These are phyloP conservation scores for Acridotheres tristis DNA, from an alignment of 2,797 vertebrate species.

Conservation along the genomic window DNA sequence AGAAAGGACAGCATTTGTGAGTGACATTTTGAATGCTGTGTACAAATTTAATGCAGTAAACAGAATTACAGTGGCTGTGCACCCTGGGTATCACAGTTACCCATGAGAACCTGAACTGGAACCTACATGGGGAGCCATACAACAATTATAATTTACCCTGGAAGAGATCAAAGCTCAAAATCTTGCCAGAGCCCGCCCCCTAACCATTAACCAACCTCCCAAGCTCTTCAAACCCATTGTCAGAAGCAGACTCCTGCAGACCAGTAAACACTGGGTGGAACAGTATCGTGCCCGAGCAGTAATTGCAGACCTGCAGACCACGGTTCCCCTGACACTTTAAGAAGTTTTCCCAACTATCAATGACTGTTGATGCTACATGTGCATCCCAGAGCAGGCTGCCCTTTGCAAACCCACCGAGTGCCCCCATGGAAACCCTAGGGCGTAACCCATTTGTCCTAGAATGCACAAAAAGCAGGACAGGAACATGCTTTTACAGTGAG, in stretches of 20 bases:
- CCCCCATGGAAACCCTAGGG: neutral
- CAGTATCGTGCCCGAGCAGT: neutral
- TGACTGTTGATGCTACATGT: neutral
- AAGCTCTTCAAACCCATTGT: neutral
- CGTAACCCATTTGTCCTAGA: fast-evolving
- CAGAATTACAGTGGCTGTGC: neutral
- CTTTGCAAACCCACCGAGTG: neutral
- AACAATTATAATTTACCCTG: neutral
- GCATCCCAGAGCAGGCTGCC: neutral
- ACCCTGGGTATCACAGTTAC: neutral
- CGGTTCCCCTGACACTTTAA: neutral
- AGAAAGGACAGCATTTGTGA: neutral
- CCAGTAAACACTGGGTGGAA: neutral
- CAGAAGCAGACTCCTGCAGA: neutral
- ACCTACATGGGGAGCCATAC: neutral
- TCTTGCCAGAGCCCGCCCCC: neutral
- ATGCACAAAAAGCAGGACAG: neutral
- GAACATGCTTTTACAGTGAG: neutral
- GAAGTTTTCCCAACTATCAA: neutral
- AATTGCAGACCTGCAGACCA: neutral
- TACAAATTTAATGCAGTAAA: neutral
- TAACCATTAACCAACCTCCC: neutral
- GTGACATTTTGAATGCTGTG: neutral
- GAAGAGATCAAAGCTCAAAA: neutral
- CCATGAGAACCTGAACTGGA: neutral